phyloP scores from a whole-genome alignment of 2,888 invertebrate genomes.

The Metellina segmentata region DNA sequence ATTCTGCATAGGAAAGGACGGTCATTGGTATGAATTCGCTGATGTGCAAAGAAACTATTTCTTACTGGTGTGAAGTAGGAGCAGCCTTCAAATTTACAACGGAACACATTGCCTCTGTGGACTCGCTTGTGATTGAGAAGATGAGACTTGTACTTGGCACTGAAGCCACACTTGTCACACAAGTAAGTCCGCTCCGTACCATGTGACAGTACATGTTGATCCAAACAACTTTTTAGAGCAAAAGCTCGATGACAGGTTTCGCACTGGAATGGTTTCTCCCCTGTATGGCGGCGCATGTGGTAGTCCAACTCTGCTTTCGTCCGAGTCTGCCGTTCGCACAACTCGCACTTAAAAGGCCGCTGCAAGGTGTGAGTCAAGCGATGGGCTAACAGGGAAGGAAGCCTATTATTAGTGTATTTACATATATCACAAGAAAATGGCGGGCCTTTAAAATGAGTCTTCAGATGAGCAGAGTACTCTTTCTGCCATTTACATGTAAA shows the following conservation, averaged over 20 bases:
- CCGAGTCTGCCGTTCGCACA: slow-evolving; percentile 85
- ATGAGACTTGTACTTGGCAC: slow-evolving; percentile 86
- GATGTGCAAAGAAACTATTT: slow-evolving; percentile 85
- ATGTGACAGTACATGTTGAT: slow-evolving; percentile 84
- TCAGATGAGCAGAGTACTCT: slow-evolving; percentile 85
- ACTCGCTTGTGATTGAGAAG: slow-evolving; percentile 85
- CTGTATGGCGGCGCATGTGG: slow-evolving; percentile 84
- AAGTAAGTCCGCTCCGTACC: slow-evolving; percentile 83
- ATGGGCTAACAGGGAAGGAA: slow-evolving; percentile 85
- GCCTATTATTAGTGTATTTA: slow-evolving; percentile 82
- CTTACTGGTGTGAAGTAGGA: slow-evolving; percentile 85
- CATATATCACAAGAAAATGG: slow-evolving; percentile 85
- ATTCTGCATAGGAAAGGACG: slow-evolving; percentile 84
- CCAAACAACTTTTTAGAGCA: slow-evolving; percentile 84
- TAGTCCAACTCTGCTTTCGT: slow-evolving; percentile 84
- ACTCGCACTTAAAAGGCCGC: slow-evolving; percentile 82
- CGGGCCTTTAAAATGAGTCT: slow-evolving; percentile 84
- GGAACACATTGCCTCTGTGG: slow-evolving; percentile 85
- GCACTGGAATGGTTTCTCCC: slow-evolving; percentile 84
- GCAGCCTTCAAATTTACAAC: slow-evolving; percentile 85
- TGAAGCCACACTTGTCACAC: slow-evolving; percentile 86
- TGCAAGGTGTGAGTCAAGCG: slow-evolving; percentile 84
- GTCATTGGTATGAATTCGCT: slow-evolving; percentile 84
- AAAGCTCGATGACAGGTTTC: slow-evolving; percentile 84
- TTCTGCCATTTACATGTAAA: slow-evolving; percentile 85